Percentiles rank a stretch among this genome's conserved stretches.
phyloP scores from a whole-genome alignment of 2,888 invertebrate species.

The Agrochola macilenta region DNA sequence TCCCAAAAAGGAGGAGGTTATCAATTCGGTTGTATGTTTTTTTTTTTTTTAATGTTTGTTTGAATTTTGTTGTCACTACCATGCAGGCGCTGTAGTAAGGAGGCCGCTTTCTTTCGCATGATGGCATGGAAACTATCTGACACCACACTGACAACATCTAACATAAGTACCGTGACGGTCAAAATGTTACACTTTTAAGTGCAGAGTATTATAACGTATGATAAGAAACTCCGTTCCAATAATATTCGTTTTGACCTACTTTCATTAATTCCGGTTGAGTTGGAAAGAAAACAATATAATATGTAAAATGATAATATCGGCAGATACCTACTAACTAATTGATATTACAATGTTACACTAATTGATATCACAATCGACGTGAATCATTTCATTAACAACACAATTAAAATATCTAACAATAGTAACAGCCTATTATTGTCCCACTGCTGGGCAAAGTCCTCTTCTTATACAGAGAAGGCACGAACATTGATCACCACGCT shows the following conservation, averaged over 20 bases:
- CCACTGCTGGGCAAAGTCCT: background rate
- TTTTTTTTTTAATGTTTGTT: too few species aligned
- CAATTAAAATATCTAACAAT: background rate
- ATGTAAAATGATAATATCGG: constrained; percentile 18
- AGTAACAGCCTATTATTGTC: background rate
- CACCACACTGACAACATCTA: too few species aligned
- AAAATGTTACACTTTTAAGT: background rate
- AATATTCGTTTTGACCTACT: background rate
- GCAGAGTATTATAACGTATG: background rate
- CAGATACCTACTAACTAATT: constrained; percentile 14
- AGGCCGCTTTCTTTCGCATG: too few species aligned
- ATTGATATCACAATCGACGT: too few species aligned
- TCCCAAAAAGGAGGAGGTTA: too few species aligned
- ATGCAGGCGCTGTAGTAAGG: too few species aligned
- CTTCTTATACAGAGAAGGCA: background rate
- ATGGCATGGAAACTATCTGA: too few species aligned
- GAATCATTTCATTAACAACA: too few species aligned
- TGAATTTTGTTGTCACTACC: too few species aligned
- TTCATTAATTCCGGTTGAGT: background rate
- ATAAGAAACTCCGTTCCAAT: background rate
- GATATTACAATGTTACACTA: background rate
- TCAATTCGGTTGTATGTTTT: too few species aligned
- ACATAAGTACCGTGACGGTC: too few species aligned
- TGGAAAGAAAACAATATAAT: background rate
- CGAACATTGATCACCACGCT: background rate